Percentiles rank a stretch among this genome's conserved stretches.
Conservation (phyloP, 2,888 invertebrate species). For the Netelia fuscicornis region DNA sequence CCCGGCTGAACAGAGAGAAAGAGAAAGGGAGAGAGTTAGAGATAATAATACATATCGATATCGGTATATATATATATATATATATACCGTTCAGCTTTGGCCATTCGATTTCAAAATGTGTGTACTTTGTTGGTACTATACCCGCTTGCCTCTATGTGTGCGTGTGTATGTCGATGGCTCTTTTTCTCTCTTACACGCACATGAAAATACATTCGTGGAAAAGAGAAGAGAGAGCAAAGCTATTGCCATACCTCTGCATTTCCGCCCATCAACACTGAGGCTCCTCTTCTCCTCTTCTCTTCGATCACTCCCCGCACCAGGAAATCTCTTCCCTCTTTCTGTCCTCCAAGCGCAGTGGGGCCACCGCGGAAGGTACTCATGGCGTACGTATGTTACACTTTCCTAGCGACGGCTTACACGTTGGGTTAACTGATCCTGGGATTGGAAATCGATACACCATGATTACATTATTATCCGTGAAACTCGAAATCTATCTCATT, state of each 20-base stretch:
- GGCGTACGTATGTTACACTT: constrained; percentile 81
- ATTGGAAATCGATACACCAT: constrained; percentile 81
- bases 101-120: constrained; percentile 77
- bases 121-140: constrained; percentile 38
- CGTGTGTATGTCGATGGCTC: no score
- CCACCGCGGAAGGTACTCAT: constrained; percentile 73
- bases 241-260: constrained; percentile 63
- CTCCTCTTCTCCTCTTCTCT: constrained; percentile 13
- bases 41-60: constrained; percentile 4
- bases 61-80: neutral
- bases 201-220: constrained; percentile 52
- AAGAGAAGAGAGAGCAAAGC: constrained; percentile 38
- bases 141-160: neutral
- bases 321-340: constrained; percentile 36
- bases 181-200: constrained; percentile 42
- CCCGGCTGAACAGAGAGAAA: constrained; percentile 4
- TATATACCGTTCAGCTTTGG: constrained; percentile 65
- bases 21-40: constrained; percentile 16
- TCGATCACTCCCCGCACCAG: constrained; percentile 8
- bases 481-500: constrained; percentile 20
- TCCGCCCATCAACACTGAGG: constrained; percentile 59
- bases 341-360: constrained; percentile 34
- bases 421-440: constrained; percentile 82
- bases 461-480: constrained; percentile 73
- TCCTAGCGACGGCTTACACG: constrained; percentile 78